Evolutionary conservation across 2,888 invertebrate genomes (phyloP).

Genomic region (Blomia tropicalis): DNA sequence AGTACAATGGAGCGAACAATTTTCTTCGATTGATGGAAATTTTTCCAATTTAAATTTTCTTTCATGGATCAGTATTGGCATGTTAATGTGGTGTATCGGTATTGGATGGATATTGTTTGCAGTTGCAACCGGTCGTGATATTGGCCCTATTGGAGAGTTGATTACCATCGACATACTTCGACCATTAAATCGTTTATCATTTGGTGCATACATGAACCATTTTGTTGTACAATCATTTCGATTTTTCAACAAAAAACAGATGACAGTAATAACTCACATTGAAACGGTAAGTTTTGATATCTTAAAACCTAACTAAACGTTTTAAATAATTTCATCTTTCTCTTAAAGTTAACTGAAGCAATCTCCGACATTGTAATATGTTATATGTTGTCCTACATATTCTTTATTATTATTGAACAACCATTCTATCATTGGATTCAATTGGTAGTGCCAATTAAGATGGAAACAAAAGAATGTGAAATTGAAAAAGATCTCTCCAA

Average conservation of each 20-base stretch:
- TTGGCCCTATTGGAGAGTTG: neutral
- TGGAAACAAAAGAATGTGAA: neutral
- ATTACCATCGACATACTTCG: neutral
- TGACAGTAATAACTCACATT: neutral
- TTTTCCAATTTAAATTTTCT: slow-evolving; percentile 4
- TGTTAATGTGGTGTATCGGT: slow-evolving; percentile 15
- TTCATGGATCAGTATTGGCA: neutral
- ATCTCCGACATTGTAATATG: neutral
- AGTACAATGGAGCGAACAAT: slow-evolving; percentile 18
- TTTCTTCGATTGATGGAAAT: slow-evolving; percentile 1
- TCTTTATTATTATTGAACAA: slow-evolving; percentile 16
- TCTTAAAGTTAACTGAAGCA: slow-evolving; percentile 4
- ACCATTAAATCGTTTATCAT: slow-evolving; percentile 5
- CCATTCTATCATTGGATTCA: slow-evolving; percentile 17
- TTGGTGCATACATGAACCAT: slow-evolving; percentile 19
- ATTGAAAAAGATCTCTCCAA: too few species aligned
- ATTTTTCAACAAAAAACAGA: slow-evolving; percentile 12
- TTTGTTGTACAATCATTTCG: slow-evolving; percentile 4
- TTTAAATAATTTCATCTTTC: neutral
- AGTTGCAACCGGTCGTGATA: neutral
- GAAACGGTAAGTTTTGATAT: neutral
- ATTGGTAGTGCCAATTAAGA: neutral
- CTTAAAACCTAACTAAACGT: neutral
- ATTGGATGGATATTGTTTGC: slow-evolving; percentile 11
- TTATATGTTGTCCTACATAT: neutral